Conservation (phyloP, 2,888 invertebrate genomes). For the Callinectes sapidus region DNA sequence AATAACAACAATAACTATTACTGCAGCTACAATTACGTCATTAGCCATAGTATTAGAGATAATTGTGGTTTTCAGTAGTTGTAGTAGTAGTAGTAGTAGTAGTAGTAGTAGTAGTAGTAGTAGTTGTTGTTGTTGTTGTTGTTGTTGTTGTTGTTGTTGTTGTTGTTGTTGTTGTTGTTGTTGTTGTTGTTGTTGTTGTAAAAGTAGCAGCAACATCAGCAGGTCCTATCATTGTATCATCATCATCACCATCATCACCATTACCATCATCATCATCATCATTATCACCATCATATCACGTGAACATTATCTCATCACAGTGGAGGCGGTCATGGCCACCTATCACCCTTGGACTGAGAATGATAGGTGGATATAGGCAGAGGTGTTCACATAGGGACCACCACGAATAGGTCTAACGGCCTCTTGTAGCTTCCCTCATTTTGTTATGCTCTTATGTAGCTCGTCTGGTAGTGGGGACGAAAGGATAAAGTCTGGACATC, state of each 20-base stretch:
- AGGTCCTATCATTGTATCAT: background rate
- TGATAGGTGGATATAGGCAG: too few relatives aligned
- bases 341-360: background rate
- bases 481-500: background rate
- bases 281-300: background rate
- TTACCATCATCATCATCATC: background rate
- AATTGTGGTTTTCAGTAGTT: background rate
- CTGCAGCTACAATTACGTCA: background rate
- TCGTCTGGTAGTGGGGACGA: background rate
- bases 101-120: background rate
- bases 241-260: too few relatives aligned
- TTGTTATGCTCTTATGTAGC: too few relatives aligned
- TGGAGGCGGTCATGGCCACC: background rate
- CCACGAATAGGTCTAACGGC: too few relatives aligned
- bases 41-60: background rate
- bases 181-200: too few relatives aligned
- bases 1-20: background rate
- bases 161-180: too few relatives aligned
- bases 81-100: background rate
- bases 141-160: too few relatives aligned
- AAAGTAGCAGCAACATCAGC: background rate
- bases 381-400: too few relatives aligned
- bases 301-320: background rate
- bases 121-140: background rate
- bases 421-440: too few relatives aligned